Conservation (phyloP, 2,888 invertebrate genomes). For the Xestia xanthographa region DNA sequence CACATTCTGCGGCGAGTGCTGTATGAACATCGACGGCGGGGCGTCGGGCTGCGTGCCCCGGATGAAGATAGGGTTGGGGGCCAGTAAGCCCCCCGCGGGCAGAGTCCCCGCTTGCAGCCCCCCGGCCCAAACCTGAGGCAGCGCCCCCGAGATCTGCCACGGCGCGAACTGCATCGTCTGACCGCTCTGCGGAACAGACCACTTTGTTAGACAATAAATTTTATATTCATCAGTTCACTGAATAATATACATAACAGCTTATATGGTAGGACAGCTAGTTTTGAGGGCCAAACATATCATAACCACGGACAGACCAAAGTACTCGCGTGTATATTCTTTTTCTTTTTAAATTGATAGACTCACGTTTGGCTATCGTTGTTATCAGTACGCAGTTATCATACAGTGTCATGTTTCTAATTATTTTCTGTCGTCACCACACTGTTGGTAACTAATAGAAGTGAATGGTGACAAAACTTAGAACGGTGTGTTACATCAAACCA, state of each 20-base stretch:
- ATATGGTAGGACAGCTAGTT: neutral
- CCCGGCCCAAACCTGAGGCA: conserved; percentile 94
- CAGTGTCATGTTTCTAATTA: neutral
- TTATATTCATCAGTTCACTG: conserved; percentile 33
- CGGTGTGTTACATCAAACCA: neutral
- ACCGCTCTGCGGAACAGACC: conserved; percentile 85
- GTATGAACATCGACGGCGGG: conserved; percentile 94
- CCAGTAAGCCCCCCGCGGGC: conserved; percentile 91
- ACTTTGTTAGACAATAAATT: conserved; percentile 58
- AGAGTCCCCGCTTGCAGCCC: conserved; percentile 92
- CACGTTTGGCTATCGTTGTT: neutral
- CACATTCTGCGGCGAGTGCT: conserved; percentile 92
- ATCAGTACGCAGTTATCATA: neutral
- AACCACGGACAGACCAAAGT: neutral
- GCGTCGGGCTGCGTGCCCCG: conserved; percentile 94
- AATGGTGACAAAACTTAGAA: neutral
- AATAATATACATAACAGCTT: conserved; percentile 28
- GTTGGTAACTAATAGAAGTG: neutral
- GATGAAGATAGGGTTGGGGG: conserved; percentile 95
- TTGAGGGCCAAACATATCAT: neutral
- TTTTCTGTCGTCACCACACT: neutral
- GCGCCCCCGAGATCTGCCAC: conserved; percentile 94
- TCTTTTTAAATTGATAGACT: neutral
- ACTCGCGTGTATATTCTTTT: neutral
- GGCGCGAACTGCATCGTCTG: conserved; percentile 95